A percentile compares a stretch with the other conserved stretches of the same genome.
Conservation (phyloP, 1,140 invertebrate species). For the Potamilus streckersoni region DNA sequence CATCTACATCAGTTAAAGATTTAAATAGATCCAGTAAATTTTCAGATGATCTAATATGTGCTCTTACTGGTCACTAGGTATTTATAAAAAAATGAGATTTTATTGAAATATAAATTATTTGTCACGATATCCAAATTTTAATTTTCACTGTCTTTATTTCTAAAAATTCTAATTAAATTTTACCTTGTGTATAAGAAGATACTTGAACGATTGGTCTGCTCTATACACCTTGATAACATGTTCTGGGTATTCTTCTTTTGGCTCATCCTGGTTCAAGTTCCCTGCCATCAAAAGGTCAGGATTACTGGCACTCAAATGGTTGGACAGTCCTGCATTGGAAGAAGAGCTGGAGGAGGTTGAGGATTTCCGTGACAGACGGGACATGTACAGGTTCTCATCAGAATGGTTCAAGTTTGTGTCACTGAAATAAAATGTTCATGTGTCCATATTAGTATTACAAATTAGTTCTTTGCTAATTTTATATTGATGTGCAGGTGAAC, state of each 20-base stretch:
- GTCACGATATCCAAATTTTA: no score
- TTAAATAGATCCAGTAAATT: no score
- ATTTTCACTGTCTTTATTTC: no score
- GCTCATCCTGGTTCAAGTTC: conserved; percentile 51
- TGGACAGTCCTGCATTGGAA: conserved; percentile 34
- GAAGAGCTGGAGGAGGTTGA: conserved; percentile 51
- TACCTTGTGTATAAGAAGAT: conserved; percentile 92
- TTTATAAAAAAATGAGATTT: no score
- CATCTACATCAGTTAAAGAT: no score
- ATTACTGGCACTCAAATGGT: conserved; percentile 83
- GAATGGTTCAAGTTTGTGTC: conserved; percentile 49
- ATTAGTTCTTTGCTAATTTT: no score
- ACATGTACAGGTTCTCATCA: conserved; percentile 56
- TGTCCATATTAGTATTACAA: neutral
- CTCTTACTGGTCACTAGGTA: no score
- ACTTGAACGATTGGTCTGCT: conserved; percentile 97
- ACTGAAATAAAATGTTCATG: conserved; percentile 24
- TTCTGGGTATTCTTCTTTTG: conserved; percentile 88
- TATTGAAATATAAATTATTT: no score
- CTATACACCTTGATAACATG: conserved; percentile 94
- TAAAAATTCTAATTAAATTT: conserved; percentile 5
- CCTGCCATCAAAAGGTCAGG: conserved; percentile 77
- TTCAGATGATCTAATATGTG: no score
- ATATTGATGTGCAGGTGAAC: no score
- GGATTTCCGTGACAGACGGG: conserved; percentile 42